These are phyloP conservation scores for Pyralis farinalis DNA, from an alignment of 2,888 invertebrate species.

Conservation along the genomic window DNA sequence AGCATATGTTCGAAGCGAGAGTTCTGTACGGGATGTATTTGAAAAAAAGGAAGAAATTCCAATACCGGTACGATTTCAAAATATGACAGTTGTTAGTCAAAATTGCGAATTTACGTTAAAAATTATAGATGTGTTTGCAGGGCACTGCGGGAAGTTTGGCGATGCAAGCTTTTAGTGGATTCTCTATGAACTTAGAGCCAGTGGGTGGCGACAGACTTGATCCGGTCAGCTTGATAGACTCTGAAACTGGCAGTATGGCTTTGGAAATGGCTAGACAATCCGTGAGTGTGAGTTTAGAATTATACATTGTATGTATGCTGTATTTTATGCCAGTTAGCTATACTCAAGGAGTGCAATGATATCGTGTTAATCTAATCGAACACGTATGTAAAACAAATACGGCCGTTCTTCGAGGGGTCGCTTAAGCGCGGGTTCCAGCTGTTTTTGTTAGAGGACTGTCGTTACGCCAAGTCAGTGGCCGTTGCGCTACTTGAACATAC, in stretches of 20 bases:
- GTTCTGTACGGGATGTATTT: constrained; percentile 50
- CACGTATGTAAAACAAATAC: too few species aligned
- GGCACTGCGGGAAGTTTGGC: constrained; percentile 40
- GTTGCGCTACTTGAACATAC: too few species aligned
- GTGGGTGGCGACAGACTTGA: constrained; percentile 51
- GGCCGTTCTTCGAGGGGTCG: too few species aligned
- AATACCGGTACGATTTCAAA: constrained; percentile 27
- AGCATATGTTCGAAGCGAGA: constrained; percentile 17
- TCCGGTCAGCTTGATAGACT: constrained; percentile 51
- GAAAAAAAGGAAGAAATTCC: constrained; percentile 46
- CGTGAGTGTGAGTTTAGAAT: constrained; percentile 43
- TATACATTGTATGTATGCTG: too few species aligned
- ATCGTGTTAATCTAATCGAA: too few species aligned
- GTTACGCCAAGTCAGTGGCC: too few species aligned
- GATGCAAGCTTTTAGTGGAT: constrained; percentile 60
- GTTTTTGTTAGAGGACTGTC: too few species aligned
- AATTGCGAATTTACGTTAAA: neutral
- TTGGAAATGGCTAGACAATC: constrained; percentile 43
- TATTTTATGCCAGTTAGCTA: too few species aligned
- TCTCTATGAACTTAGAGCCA: constrained; percentile 47
- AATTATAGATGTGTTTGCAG: constrained; percentile 25
- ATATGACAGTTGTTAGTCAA: neutral
- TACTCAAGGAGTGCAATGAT: too few species aligned
- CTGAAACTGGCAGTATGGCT: constrained; percentile 56
- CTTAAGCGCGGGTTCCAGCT: too few species aligned